Evolutionary conservation across 2,113 vertebrate genomes (phyloP).

Genomic region (Numida meleagris): DNA sequence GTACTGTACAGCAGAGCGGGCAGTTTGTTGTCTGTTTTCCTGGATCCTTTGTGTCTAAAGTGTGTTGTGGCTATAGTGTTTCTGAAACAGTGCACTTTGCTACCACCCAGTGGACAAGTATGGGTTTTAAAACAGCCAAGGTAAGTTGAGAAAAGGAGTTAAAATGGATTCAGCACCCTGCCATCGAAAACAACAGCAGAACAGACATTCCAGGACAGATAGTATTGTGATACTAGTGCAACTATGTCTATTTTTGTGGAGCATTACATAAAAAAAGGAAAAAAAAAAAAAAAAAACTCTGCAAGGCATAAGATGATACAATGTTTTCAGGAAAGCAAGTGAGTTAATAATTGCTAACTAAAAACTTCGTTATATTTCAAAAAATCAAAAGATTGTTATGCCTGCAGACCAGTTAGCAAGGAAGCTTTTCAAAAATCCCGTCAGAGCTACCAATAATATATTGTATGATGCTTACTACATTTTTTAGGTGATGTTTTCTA

Average conservation of each 20-base stretch:
- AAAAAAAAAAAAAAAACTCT: neutral
- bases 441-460: neutral
- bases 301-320: neutral
- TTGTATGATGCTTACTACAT: neutral
- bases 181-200: neutral
- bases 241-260: neutral
- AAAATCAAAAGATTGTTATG: neutral
- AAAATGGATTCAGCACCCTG: neutral
- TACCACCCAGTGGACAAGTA: constrained; percentile 97
- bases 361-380: neutral
- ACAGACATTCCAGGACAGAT: constrained; percentile 9
- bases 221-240: neutral
- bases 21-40: constrained; percentile 99
- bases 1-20: constrained; percentile 95
- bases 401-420: constrained; percentile 5
- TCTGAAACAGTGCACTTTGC: constrained; percentile 99
- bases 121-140: constrained; percentile 97
- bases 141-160: constrained; percentile 75
- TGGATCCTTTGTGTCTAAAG: constrained; percentile 96
- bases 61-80: constrained; percentile 98
- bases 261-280: neutral
- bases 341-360: neutral
- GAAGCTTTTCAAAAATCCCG: constrained; percentile 16
- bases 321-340: neutral
- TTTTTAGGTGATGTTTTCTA: constrained; percentile 49